Evolutionary conservation across 2,797 vertebrate genomes (phyloP).

Genomic region (Pseudotriccus pelzelni): DNA sequence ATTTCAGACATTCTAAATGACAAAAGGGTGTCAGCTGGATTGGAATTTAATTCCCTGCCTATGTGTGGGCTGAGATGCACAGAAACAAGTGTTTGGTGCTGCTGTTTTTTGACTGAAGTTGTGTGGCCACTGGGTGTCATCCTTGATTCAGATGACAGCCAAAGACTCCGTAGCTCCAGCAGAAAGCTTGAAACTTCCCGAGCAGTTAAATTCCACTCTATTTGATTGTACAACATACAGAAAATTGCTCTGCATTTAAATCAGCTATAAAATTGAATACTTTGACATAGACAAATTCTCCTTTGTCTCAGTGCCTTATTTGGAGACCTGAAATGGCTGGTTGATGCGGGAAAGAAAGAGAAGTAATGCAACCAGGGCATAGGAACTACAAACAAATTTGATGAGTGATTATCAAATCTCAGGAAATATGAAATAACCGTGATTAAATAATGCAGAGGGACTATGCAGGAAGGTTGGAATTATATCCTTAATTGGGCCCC

Average conservation of each 20-base stretch:
- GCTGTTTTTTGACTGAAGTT: conserved; percentile 18
- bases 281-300: conserved; percentile 68
- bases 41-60: conserved; percentile 4
- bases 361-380: not conserved
- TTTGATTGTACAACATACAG: conserved; percentile 62
- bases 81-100: not conserved
- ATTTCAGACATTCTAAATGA: not conserved
- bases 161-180: not conserved
- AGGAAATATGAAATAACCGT: not conserved
- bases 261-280: conserved; percentile 63
- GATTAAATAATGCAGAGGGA: conserved; percentile 23
- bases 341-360: not conserved
- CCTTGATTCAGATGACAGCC: conserved; percentile 67
- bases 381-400: conserved; percentile 7
- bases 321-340: conserved; percentile 2
- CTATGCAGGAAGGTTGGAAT: not conserved
- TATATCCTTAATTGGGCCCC: not conserved
- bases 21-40: not conserved
- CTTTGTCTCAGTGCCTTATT: conserved; percentile 44
- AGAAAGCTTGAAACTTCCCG: not conserved
- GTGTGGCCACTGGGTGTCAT: conserved; percentile 78
- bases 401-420: not conserved
- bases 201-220: conserved; percentile 59
- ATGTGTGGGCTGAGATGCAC: not conserved
- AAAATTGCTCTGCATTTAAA: conserved; percentile 73